A percentile compares a stretch with the other conserved stretches of the same genome.
These are phyloP conservation scores for Phoxinus dragarum DNA, from an alignment of 2,797 vertebrate genomes.

Conservation along the genomic window DNA sequence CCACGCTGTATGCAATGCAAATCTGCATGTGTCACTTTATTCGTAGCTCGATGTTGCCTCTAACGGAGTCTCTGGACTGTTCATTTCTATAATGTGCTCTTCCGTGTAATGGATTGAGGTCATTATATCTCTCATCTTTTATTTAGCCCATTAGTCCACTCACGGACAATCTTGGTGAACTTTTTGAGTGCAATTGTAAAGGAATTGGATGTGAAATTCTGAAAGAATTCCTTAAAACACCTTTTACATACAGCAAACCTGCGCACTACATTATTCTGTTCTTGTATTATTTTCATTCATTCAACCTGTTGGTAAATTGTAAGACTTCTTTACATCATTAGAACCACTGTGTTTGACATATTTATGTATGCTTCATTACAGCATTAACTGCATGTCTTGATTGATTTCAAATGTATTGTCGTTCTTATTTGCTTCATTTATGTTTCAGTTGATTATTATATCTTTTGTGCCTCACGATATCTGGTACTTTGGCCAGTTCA, in stretches of 20 bases:
- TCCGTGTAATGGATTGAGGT: neutral
- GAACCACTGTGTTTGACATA: slow-evolving; percentile 9
- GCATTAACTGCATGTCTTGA: slow-evolving; percentile 7
- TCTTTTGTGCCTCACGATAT: slow-evolving; percentile 37
- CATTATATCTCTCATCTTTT: slow-evolving; percentile 1
- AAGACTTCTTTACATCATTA: neutral
- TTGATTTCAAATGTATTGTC: slow-evolving; percentile 16
- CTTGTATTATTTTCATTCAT: neutral
- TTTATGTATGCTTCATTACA: neutral
- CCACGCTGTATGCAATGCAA: neutral
- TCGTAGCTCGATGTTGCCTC: slow-evolving; percentile 1
- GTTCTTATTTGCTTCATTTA: slow-evolving; percentile 11
- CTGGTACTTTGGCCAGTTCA: slow-evolving; percentile 23
- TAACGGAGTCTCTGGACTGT: neutral
- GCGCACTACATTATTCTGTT: neutral
- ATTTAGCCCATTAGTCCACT: slow-evolving; percentile 1
- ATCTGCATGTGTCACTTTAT: slow-evolving; percentile 39
- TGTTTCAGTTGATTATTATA: slow-evolving; percentile 4
- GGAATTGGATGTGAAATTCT: neutral
- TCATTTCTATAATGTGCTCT: neutral
- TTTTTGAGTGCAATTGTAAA: slow-evolving; percentile 4
- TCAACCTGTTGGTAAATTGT: neutral
- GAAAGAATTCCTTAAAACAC: neutral
- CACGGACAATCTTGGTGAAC: neutral
- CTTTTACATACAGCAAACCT: neutral